Conservation (phyloP, 2,113 vertebrate species). For the Pelodiscus sinensis region DNA sequence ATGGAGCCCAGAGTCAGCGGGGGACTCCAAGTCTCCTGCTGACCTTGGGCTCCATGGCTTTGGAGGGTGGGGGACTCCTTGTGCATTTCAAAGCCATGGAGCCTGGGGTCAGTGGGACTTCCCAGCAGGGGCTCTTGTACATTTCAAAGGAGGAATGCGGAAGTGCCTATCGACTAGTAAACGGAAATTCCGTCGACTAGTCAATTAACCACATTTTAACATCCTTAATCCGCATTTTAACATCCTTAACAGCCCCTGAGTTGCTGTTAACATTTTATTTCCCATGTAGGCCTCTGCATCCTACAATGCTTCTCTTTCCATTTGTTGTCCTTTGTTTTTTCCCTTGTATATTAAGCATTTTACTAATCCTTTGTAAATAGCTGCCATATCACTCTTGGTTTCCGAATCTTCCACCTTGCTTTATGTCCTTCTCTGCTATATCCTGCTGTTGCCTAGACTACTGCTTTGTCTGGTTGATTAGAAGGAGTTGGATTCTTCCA, state of each 20-base stretch:
- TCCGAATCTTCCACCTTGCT: neutral
- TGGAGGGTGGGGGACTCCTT: too few species aligned
- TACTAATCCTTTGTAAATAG: neutral
- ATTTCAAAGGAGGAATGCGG: too few species aligned
- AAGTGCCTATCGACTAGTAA: too few species aligned
- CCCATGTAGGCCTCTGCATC: neutral
- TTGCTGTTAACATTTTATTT: neutral
- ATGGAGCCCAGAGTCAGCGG: too few species aligned
- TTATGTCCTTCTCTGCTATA: neutral
- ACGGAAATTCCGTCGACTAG: too few species aligned
- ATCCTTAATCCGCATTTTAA: too few species aligned
- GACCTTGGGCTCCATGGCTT: too few species aligned
- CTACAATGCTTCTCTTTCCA: neutral
- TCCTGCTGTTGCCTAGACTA: neutral
- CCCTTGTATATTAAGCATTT: neutral
- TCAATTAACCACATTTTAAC: too few species aligned
- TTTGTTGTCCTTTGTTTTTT: neutral
- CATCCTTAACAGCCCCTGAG: neutral
- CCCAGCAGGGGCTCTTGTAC: too few species aligned
- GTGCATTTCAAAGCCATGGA: too few species aligned
- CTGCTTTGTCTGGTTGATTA: neutral
- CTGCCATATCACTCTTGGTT: neutral
- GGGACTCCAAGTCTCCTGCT: too few species aligned
- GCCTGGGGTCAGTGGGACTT: too few species aligned
- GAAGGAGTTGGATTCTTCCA: neutral